These are phyloP conservation scores for Habrosyne pyritoides DNA, from an alignment of 2,888 invertebrate genomes.

Conservation along the genomic window DNA sequence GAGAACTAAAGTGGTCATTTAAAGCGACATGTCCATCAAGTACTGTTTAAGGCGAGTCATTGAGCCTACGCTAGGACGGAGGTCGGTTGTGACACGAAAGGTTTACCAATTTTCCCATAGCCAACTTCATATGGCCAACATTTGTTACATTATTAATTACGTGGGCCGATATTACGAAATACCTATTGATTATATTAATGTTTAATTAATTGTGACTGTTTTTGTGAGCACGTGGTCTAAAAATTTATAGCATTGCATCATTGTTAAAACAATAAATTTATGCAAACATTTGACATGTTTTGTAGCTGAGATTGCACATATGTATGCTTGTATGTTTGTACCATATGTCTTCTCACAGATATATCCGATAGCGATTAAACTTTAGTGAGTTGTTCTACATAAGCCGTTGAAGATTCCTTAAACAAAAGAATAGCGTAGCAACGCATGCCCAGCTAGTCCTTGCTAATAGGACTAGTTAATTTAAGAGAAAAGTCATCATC, in stretches of 20 bases:
- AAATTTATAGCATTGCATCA: background rate
- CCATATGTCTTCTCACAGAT: no score
- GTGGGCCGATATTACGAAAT: background rate
- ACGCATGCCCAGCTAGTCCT: no score
- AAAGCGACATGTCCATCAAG: conserved; percentile 59
- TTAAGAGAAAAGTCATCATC: no score
- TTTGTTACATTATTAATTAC: background rate
- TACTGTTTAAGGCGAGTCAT: conserved; percentile 60
- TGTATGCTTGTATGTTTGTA: no score
- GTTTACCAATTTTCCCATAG: conserved; percentile 16
- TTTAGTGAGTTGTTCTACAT: no score
- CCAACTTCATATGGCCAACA: conserved; percentile 2
- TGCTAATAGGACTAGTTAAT: no score
- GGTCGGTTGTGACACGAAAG: conserved; percentile 38
- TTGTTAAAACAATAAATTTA: background rate
- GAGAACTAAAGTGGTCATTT: conserved; percentile 59
- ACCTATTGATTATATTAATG: background rate
- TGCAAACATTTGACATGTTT: background rate
- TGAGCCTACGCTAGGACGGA: conserved; percentile 64
- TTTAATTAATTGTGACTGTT: background rate
- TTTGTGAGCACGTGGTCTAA: background rate
- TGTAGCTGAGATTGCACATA: no score
- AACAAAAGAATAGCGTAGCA: no score
- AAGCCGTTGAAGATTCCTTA: no score
- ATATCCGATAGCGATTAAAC: no score